phyloP scores from a whole-genome alignment of 2,113 vertebrate species.

The Gallinago jamesoni region DNA sequence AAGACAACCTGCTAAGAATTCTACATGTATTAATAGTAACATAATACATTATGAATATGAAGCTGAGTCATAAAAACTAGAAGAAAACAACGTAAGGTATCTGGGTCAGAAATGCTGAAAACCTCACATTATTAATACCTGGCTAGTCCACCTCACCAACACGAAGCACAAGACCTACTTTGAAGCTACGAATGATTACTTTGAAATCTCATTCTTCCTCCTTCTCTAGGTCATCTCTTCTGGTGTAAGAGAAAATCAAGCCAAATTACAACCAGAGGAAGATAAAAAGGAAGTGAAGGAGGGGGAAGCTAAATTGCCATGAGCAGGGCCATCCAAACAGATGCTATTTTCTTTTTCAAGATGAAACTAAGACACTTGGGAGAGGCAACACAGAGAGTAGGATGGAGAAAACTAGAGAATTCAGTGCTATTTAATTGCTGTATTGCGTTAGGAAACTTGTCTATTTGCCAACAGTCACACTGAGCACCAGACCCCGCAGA shows the following conservation, averaged over 20 bases:
- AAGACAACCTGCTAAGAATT: not conserved
- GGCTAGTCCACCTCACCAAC: not conserved
- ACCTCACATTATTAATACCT: not conserved
- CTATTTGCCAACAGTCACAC: not conserved
- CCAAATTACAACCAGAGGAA: not conserved
- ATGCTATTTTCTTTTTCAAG: not conserved
- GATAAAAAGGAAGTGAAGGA: not conserved
- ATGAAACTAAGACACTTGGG: not conserved
- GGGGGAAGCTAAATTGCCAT: not conserved
- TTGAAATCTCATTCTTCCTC: not conserved
- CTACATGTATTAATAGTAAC: not conserved
- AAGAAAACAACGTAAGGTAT: not conserved
- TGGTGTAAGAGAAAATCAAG: not conserved
- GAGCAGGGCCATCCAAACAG: not conserved
- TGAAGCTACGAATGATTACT: not conserved
- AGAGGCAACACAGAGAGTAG: not conserved
- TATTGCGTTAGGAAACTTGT: not conserved
- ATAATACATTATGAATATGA: not conserved
- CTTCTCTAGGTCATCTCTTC: not conserved
- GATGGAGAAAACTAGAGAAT: not conserved
- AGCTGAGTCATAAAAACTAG: slow-evolving; percentile 3
- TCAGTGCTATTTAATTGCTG: not conserved
- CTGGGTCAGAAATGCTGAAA: not conserved
- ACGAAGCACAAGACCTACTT: not conserved
- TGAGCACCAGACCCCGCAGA: not conserved